Base-by-base conservation (phyloP, 1,140 invertebrate genomes). In the Drosophila biarmipes region DNA sequence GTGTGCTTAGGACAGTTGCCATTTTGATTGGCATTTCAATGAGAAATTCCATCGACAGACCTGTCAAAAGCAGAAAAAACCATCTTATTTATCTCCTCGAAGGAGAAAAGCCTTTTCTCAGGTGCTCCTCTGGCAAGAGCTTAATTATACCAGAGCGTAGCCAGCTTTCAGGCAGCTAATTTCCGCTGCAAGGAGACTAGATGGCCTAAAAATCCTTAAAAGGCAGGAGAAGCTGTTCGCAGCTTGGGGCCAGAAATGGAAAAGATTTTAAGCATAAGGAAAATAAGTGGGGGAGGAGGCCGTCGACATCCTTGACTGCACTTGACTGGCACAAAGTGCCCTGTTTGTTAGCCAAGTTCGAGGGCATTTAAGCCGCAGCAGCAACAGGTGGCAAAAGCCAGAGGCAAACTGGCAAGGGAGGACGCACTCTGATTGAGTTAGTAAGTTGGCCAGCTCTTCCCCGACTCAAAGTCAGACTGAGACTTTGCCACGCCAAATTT, bases 351-450 rank as follows among this genome's bases (percentile, higher is more conserved):
- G 46, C 48, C 31, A 51, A 54, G 43, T 46, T 46, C 29, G 53
- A 48, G 24, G 42, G 35, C 55, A 59, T 78, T 78, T 81, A 80
- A 85, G 80, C 81, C 61, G 57, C 66, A 63, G 40, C 38, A 10
- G 73, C 81, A 86, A 85, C 81, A 86, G 79, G 81, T 85, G 78
- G 77, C 51, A 68, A 55, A 68, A 55, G 48, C 78, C 42, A 49
- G 40, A 19, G 38, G 31, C 43, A 43, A 49, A 15, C 8, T 51
- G 37, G 27, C 64, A 12, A 19, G 19, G 34, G 48, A 42, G 63
- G 55, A 73, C 48, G 75, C 76, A 75, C 73, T 78, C 66, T 86
- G 77, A 86, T 86, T 86, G 81, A 86, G 81, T 86, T 86, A 86
- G 81, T 86, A 78, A 86, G 74, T 57, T 55, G 49, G 56, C 43